Base-by-base conservation (phyloP, 2,113 vertebrate genomes). In the Crocuta crocuta region DNA sequence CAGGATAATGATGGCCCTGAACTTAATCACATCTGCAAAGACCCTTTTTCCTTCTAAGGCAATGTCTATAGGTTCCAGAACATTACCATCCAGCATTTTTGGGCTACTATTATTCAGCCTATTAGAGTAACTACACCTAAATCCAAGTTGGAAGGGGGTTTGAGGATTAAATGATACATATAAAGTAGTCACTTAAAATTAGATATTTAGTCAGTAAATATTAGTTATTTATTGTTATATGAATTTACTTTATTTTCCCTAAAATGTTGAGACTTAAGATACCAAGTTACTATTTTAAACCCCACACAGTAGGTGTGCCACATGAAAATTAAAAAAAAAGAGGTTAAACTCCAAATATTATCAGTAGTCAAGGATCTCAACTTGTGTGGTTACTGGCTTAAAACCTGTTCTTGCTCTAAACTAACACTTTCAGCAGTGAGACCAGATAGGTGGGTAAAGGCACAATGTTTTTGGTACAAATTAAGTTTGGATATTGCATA, bases 391-490 rank as follows among this genome's bases (percentile, higher is more conserved):
- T 76, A 89, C 17, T 71, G 48, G 28, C 70, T 45, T 96, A 28
- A 96, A 96, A 96, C 68, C 58, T 84, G n/a, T 48, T 88, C 26
- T 81, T 96, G 73, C 43, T 88, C 63, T 74, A 84, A 82, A 74
- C 23, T 33, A 81, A 94, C 33, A 76, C 13, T 85, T 93, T 28
- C 13, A 35, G 23, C 39, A 84, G 48, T 50, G 24, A 94, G 82
- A 95, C 63, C 7, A 53, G 55, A 85, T 33, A 43, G 21, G 43
- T 43, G 11, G 10, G 28, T 39, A 93, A 97, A 83, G 50, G 28
- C 10, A 84, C 80, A 31, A 17, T 28, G n/a, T 28, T 39, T 95
- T 76, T 9, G 21, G 11, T 71, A 76, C 35, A 97, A 80, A 87
- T 84, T 76, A 92, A 95, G 8, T 81, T 26, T 61, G n/a, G 45